Conservation (phyloP, 1,140 invertebrate species). For the Theocolax elegans region DNA sequence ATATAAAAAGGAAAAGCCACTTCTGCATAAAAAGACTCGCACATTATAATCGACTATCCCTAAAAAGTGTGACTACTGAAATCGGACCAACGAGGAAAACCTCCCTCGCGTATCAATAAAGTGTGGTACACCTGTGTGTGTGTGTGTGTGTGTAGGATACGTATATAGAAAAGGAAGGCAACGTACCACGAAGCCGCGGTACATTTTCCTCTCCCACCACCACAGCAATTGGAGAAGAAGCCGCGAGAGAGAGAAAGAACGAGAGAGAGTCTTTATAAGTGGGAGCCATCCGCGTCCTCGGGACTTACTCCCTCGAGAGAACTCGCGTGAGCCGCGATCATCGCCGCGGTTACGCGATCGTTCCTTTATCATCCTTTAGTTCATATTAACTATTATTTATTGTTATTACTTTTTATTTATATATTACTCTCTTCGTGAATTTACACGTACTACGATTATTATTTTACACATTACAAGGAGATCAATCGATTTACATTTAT, state of each 20-base stretch:
- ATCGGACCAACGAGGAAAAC: too few relatives aligned
- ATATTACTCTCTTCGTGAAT: not conserved
- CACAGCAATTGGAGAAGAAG: slow-evolving; percentile 52
- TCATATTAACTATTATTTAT: not conserved
- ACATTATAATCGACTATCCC: too few relatives aligned
- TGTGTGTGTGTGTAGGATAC: too few relatives aligned
- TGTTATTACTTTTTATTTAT: not conserved
- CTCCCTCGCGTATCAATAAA: too few relatives aligned
- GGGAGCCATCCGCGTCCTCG: slow-evolving; percentile 66
- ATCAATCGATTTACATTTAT: not conserved
- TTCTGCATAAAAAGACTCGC: too few relatives aligned
- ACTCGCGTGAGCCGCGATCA: slow-evolving; percentile 46
- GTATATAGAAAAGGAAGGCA: too few relatives aligned
- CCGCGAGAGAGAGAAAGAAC: not conserved
- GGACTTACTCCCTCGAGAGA: slow-evolving; percentile 67
- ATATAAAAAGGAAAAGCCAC: too few relatives aligned
- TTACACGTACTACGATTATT: not conserved
- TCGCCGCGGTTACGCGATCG: slow-evolving; percentile 20
- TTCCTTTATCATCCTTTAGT: not conserved
- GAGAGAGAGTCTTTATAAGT: slow-evolving; percentile 64
- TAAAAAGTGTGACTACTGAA: too few relatives aligned
- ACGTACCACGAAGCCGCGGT: too few relatives aligned
- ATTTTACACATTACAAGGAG: not conserved
- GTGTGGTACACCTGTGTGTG: too few relatives aligned
- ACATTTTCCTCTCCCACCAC: too few relatives aligned